These are phyloP conservation scores for Reinhardtius hippoglossoides DNA, from an alignment of 2,113 vertebrate species.

Conservation along the genomic window DNA sequence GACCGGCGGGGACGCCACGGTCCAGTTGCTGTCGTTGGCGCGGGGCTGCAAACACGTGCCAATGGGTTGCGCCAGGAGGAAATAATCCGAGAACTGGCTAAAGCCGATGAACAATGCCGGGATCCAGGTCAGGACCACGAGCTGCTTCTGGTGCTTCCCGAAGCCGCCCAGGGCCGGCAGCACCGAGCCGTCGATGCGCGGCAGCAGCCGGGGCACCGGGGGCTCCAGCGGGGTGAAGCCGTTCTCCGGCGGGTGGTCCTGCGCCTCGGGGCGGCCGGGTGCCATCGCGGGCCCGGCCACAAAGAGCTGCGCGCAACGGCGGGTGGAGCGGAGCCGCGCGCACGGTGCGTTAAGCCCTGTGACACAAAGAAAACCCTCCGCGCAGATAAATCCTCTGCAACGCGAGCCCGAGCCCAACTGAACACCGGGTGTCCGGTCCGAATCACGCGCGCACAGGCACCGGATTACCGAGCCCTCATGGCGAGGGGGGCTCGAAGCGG, in stretches of 20 bases:
- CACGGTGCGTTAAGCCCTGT: conserved; percentile 51
- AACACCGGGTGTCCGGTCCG: conserved; percentile 4
- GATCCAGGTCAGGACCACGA: conserved; percentile 97
- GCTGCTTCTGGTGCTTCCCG: conserved; percentile 89
- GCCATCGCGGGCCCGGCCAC: conserved; percentile 78
- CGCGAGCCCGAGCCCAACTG: conserved; percentile 21
- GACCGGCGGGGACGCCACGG: conserved; percentile 60
- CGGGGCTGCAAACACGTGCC: conserved; percentile 85
- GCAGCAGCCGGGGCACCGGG: conserved; percentile 82
- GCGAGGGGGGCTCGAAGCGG: conserved; percentile 33
- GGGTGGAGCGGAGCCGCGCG: conserved; percentile 36
- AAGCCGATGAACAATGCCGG: conserved; percentile 95
- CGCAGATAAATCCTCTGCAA: conserved; percentile 54
- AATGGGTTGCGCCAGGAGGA: conserved; percentile 91
- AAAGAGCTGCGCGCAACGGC: conserved; percentile 59
- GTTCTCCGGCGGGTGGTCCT: conserved; percentile 81
- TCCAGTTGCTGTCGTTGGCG: conserved; percentile 80
- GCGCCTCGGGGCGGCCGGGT: conserved; percentile 74
- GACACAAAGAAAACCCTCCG: conserved; percentile 70
- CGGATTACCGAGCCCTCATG: conserved; percentile 71
- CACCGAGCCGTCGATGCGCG: conserved; percentile 92
- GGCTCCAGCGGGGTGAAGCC: conserved; percentile 79
- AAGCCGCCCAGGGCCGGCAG: conserved; percentile 93
- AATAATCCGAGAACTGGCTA: conserved; percentile 97
- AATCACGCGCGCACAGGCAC: conserved; percentile 36